Evolutionary conservation across 1,140 invertebrate species (phyloP).

Genomic region (Copidosoma floridanum): DNA sequence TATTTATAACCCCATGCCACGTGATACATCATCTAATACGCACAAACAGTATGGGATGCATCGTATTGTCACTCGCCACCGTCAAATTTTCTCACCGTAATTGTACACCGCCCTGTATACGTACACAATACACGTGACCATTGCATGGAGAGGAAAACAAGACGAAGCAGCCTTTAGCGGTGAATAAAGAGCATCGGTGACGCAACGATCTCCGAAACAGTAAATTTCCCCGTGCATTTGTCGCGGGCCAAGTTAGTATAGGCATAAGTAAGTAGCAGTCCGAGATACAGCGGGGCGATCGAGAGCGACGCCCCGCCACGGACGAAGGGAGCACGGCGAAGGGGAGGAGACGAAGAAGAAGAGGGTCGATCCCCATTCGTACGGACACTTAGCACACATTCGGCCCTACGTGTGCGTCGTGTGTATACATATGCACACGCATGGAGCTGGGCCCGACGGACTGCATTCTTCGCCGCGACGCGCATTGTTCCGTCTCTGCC

Average conservation of each 20-base stretch:
- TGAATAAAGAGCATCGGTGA: too few species aligned
- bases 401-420: too few species aligned
- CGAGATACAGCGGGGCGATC: slow-evolving; percentile 27
- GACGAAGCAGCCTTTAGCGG: neutral
- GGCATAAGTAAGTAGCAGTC: too few species aligned
- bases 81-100: neutral
- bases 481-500: slow-evolving; percentile 51
- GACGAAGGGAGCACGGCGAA: neutral
- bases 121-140: too few species aligned
- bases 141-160: too few species aligned
- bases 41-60: too few species aligned
- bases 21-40: too few species aligned
- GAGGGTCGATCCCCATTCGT: slow-evolving; percentile 8
- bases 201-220: slow-evolving; percentile 36
- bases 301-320: slow-evolving; percentile 2
- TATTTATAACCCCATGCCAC: too few species aligned
- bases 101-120: too few species aligned
- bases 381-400: slow-evolving; percentile 11
- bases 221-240: slow-evolving; percentile 51
- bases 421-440: neutral
- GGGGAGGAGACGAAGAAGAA: slow-evolving; percentile 1
- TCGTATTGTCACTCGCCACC: too few species aligned
- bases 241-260: slow-evolving; percentile 28
- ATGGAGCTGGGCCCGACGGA: slow-evolving; percentile 43
- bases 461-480: slow-evolving; percentile 55